Base-by-base conservation (phyloP, 2,888 invertebrate species). In the Pecten maximus region DNA sequence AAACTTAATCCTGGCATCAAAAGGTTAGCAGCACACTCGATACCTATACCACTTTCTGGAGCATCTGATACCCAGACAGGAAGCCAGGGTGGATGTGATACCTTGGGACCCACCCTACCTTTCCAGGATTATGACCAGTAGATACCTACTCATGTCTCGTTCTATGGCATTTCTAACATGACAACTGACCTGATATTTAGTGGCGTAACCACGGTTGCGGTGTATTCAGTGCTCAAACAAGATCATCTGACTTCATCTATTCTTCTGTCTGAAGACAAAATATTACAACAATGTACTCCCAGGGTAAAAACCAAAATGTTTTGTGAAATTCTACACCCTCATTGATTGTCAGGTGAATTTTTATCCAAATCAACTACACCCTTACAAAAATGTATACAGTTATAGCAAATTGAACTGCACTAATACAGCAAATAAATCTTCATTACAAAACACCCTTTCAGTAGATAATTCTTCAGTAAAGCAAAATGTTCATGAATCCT, bases 81-180 rank as follows among this genome's bases (percentile, higher is more conserved):
- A 74, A 74, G 74, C 74, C 28, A 74, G 74, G 74, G 74, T 74
- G 74, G 74, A 74, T 74, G 74, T 74, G 74, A 74, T 74, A 74
- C 15, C 35, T 74, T 35, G 28, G 28, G 74, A 74, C 74, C 74
- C 74, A 74, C 74, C 74, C 74, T 74, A 10, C 35, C 23, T n/a
- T 23, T 23, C 60, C 74, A 74, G 74, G 74, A 74, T 74, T 23
- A 74, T 35, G 35, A 28, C 74, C 28, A 35, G 8, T 35, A 74
- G 15, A 35, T 54, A 50, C 28, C 35, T 74, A 23, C 35, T 35
- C 74, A 15, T 74, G 74, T 23, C 35, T 74, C 35, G 23, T 54
- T 23, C 6, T 54, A 74, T 28, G 74, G 35, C 35, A 74, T 74
- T 54, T 54, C 74, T 74, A 35, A 35, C 74, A 35, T 74, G 74